A percentile compares a stretch with the other conserved stretches of the same genome.
Conservation (phyloP, 2,797 vertebrate species). For the Cichlasoma orientale region DNA sequence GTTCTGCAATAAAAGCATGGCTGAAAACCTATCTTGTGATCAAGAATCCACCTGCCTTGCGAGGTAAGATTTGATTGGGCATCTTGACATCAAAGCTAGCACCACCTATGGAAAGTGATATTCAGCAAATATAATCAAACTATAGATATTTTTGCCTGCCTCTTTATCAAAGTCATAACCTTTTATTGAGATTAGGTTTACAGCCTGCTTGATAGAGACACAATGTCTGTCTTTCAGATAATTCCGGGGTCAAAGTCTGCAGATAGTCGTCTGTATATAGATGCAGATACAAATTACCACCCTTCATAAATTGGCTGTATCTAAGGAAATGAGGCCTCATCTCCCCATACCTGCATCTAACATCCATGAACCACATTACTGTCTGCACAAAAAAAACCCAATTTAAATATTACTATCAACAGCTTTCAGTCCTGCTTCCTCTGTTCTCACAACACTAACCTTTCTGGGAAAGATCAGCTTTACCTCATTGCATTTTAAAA, state of each 20-base stretch:
- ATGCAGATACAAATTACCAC: not conserved
- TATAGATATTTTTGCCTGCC: not conserved
- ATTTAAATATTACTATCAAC: not conserved
- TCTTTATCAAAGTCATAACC: conserved; percentile 4
- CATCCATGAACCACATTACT: not conserved
- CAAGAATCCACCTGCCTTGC: not conserved
- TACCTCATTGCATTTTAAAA: not conserved
- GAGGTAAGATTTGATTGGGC: not conserved
- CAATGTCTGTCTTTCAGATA: not conserved
- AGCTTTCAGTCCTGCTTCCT: not conserved
- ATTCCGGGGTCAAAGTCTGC: conserved; percentile 36
- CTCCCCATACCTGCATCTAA: not conserved
- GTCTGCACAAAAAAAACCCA: not conserved
- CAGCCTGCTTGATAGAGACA: not conserved
- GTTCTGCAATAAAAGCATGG: not conserved
- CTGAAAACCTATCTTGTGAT: not conserved
- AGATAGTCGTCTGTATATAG: not conserved
- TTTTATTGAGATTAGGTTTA: conserved; percentile 29
- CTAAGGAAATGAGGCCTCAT: not conserved
- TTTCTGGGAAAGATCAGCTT: not conserved
- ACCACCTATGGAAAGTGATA: not conserved
- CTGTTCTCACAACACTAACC: not conserved
- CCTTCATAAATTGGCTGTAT: not conserved
- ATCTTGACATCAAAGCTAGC: not conserved
- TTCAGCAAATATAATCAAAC: not conserved